Base-by-base conservation (phyloP, 2,113 vertebrate species). In the Otis tarda region DNA sequence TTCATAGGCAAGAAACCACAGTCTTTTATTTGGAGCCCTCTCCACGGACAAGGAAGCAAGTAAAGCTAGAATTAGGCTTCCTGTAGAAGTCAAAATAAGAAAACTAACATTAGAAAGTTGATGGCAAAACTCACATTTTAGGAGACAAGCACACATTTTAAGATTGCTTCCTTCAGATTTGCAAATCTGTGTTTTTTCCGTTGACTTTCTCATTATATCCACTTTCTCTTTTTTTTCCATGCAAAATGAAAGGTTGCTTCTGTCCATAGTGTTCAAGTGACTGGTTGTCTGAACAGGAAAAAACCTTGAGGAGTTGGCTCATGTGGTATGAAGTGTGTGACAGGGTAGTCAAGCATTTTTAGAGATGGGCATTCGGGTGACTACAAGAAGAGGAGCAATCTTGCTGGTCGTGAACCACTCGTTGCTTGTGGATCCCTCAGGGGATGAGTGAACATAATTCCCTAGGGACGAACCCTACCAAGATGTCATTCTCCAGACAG, bases 21-120 rank as follows among this genome's bases (percentile, higher is more conserved):
- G 23, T 41, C 71, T 80, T 88, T 84, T 90, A 57, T 88, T 88
- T 86, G 52, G n/a, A 85, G 14, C 14, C 12, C 9, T 89, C 22
- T 85, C 24, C 6, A 6, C 56, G 50, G 67, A 69, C 37, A 77
- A 59, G 53, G 19, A 77, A 91, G 43, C 23, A 70, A 83, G 30
- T 22, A 96, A 80, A 96, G 59, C 75, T 93, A 88, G 85, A 94
- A 94, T 93, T 92, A 92, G 30, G 24, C 21, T 94, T 94, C 81
- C 69, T 85, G 77, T 37, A 59, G 50, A 50, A 80, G 67, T 86
- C 59, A 91, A 80, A 96, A 94, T 87, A 97, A 93, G 93, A 93
- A 93, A 93, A 85, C 37, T 83, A 89, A 74, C 82, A 74, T 80
- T 83, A 90, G 50, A 80, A 24, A 69, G 31, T 61, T 64, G n/a